Percentiles rank a stretch among this genome's conserved stretches.
These are phyloP conservation scores for Nebria brevicollis DNA, from an alignment of 2,888 invertebrate genomes.

Conservation along the genomic window DNA sequence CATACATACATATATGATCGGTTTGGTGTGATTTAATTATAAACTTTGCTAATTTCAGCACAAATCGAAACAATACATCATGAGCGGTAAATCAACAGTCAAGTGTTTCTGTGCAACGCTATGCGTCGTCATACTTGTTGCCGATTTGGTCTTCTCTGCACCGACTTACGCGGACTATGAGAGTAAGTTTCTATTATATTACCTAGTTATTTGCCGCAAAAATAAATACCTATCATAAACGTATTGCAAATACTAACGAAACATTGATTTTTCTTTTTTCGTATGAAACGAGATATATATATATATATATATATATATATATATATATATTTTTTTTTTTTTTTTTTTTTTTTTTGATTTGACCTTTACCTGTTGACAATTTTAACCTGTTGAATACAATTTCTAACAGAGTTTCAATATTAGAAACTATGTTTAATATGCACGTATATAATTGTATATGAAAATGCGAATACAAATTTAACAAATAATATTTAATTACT, in stretches of 20 bases:
- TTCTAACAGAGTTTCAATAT: too few relatives aligned
- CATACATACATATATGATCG: not conserved
- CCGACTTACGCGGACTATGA: conserved; percentile 60
- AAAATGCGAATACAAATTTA: not conserved
- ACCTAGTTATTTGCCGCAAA: not conserved
- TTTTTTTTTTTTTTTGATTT: too few relatives aligned
- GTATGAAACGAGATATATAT: too few relatives aligned
- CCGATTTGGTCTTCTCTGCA: conserved; percentile 57
- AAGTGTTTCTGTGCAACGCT: conserved; percentile 58
- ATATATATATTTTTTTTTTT: too few relatives aligned
- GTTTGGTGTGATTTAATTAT: not conserved
- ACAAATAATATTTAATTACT: not conserved
- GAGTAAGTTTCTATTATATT: conserved; percentile 56
- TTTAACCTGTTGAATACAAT: too few relatives aligned
- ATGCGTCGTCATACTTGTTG: conserved; percentile 57
- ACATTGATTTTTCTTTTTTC: too few relatives aligned
- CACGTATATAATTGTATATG: not conserved
- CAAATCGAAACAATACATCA: conserved; percentile 2
- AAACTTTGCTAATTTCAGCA: not conserved
- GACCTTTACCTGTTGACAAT: too few relatives aligned
- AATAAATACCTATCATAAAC: too few relatives aligned
- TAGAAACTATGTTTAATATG: too few relatives aligned
- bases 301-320: too few relatives aligned
- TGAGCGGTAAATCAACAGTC: conserved; percentile 51
- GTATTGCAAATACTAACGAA: too few relatives aligned